Conservation (phyloP, 2,113 vertebrate genomes). For the Ahaetulla prasina region DNA sequence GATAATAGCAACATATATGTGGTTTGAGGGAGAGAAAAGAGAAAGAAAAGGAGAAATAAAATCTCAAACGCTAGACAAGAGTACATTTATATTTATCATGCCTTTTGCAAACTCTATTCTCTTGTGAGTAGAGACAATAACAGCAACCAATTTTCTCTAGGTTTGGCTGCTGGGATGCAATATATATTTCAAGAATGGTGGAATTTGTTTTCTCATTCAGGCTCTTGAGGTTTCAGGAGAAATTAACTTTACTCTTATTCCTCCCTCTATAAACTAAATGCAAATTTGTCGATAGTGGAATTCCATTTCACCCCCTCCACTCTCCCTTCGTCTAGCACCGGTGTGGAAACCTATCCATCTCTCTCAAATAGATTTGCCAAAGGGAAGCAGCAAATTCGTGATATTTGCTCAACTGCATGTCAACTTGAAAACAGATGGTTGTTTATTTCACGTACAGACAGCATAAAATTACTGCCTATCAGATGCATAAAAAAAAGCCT, state of each 20-base stretch:
- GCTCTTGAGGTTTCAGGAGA: constrained; percentile 44
- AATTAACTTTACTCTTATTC: constrained; percentile 59
- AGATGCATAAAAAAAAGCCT: not conserved
- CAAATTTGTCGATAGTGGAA: constrained; percentile 59
- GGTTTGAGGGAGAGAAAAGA: not conserved
- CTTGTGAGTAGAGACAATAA: constrained; percentile 59
- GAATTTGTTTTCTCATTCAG: constrained; percentile 52
- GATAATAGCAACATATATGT: not conserved
- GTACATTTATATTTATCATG: not conserved
- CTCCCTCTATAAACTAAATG: constrained; percentile 56
- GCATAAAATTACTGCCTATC: constrained; percentile 17
- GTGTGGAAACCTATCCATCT: constrained; percentile 44
- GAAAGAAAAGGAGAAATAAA: not conserved
- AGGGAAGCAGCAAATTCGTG: constrained; percentile 43
- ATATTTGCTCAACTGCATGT: constrained; percentile 40
- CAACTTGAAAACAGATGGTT: constrained; percentile 37
- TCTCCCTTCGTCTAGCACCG: constrained; percentile 42
- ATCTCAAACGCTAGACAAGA: not conserved
- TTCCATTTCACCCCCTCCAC: constrained; percentile 33
- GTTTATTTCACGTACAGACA: constrained; percentile 31
- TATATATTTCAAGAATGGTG: constrained; percentile 46
- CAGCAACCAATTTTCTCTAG: constrained; percentile 54
- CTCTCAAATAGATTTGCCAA: constrained; percentile 53
- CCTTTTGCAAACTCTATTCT: constrained; percentile 47
- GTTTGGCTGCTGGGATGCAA: constrained; percentile 54